Evolutionary conservation across 2,797 vertebrate species (phyloP).

Genomic region (Loris lydekkerianus): DNA sequence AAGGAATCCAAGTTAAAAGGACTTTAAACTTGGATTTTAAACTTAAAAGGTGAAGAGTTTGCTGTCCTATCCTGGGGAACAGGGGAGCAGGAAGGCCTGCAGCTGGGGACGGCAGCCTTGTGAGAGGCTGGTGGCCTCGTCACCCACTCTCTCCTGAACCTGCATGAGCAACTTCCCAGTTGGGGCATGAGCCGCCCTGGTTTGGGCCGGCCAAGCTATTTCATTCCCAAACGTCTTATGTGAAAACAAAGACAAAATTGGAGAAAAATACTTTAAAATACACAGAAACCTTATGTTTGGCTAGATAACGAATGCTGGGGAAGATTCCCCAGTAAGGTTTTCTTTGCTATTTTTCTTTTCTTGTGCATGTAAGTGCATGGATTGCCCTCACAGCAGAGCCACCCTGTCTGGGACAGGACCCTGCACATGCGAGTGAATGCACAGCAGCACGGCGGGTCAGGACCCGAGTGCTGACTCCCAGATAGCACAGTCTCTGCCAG

Average conservation of each 20-base stretch:
- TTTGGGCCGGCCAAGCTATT: background rate
- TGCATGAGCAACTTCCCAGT: no score
- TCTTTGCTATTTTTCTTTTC: background rate
- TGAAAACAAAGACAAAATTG: background rate
- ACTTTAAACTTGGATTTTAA: no score
- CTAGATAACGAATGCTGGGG: background rate
- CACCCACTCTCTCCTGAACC: background rate
- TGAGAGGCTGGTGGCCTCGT: background rate
- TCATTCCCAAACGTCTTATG: background rate
- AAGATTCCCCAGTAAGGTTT: background rate
- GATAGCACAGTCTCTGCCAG: fast-evolving
- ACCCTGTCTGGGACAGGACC: background rate
- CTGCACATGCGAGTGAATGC: background rate
- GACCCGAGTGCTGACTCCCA: fast-evolving
- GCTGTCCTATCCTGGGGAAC: no score
- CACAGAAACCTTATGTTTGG: background rate
- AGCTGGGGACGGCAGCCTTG: background rate
- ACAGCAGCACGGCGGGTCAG: fast-evolving
- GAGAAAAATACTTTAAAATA: background rate
- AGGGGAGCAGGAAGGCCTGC: background rate
- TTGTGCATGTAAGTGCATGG: background rate
- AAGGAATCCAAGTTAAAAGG: background rate
- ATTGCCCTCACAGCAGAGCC: background rate
- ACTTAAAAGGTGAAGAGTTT: no score
- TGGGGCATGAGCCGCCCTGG: fast-evolving